A percentile compares a stretch with the other conserved stretches of the same genome.
Evolutionary conservation across 2,797 vertebrate species (phyloP).

Genomic region (Todus mexicanus): DNA sequence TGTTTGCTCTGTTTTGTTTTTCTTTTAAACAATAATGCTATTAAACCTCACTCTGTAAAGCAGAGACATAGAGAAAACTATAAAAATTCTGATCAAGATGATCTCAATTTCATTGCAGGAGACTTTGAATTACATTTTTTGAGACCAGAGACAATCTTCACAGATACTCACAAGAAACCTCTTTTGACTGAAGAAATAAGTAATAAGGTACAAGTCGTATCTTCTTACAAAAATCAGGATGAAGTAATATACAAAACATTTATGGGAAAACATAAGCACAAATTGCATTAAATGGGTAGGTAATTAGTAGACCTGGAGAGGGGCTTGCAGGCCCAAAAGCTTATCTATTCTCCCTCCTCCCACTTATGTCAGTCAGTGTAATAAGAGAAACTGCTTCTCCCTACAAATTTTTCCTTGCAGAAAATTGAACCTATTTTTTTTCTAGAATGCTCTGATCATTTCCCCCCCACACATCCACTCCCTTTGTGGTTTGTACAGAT

Average conservation of each 20-base stretch:
- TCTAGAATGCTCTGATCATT: not conserved
- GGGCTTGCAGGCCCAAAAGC: not conserved
- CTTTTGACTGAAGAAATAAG: not conserved
- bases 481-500: not conserved
- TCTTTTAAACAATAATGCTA: not conserved
- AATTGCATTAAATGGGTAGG: not conserved
- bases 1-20: not conserved
- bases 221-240: not conserved
- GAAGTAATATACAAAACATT: not conserved
- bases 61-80: not conserved
- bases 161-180: not conserved
- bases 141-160: not conserved
- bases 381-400: not conserved
- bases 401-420: not conserved
- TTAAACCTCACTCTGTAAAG: not conserved
- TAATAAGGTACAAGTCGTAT: slow-evolving; percentile 10
- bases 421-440: not conserved
- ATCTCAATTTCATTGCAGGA: slow-evolving; percentile 41
- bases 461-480: accelerated
- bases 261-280: not conserved
- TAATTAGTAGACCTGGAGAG: not conserved
- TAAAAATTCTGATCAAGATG: not conserved
- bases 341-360: not conserved
- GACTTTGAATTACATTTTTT: not conserved
- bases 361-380: not conserved